These are phyloP conservation scores for Vandiemenella viatica DNA, from an alignment of 2,888 invertebrate genomes.

Conservation along the genomic window DNA sequence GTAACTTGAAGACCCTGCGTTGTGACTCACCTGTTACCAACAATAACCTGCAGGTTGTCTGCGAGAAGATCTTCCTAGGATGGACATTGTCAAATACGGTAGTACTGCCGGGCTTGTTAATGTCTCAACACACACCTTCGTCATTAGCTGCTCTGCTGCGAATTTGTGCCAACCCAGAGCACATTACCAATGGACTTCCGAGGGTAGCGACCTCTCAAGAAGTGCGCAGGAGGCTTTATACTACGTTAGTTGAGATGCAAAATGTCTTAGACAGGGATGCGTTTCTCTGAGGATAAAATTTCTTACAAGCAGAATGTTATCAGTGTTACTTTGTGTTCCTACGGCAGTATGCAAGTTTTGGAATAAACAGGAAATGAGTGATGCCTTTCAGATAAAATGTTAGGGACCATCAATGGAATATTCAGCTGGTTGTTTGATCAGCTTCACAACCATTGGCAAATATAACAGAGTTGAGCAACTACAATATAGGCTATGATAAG, in stretches of 20 bases:
- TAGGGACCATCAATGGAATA: no score
- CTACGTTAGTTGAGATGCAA: slow-evolving; percentile 31
- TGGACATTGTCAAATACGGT: slow-evolving; percentile 44
- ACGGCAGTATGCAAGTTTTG: no score
- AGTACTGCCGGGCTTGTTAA: slow-evolving; percentile 42
- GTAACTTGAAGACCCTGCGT: slow-evolving; percentile 33
- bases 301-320: no score
- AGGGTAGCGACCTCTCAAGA: slow-evolving; percentile 33
- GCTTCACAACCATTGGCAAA: no score
- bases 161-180: slow-evolving; percentile 34
- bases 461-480: no score
- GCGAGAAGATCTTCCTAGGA: slow-evolving; percentile 47
- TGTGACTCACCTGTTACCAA: slow-evolving; percentile 42
- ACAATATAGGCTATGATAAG: no score
- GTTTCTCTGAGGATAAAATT: no score
- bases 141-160: slow-evolving; percentile 39
- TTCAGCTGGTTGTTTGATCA: no score
- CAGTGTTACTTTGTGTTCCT: no score
- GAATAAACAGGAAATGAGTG: no score
- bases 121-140: slow-evolving; percentile 42
- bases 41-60: slow-evolving; percentile 48
- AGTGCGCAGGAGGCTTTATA: slow-evolving; percentile 35
- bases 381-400: no score
- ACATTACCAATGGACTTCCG: slow-evolving; percentile 28
- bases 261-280: no score